Base-by-base conservation (phyloP, 2,797 vertebrate species). In the Sardinella longiceps region DNA sequence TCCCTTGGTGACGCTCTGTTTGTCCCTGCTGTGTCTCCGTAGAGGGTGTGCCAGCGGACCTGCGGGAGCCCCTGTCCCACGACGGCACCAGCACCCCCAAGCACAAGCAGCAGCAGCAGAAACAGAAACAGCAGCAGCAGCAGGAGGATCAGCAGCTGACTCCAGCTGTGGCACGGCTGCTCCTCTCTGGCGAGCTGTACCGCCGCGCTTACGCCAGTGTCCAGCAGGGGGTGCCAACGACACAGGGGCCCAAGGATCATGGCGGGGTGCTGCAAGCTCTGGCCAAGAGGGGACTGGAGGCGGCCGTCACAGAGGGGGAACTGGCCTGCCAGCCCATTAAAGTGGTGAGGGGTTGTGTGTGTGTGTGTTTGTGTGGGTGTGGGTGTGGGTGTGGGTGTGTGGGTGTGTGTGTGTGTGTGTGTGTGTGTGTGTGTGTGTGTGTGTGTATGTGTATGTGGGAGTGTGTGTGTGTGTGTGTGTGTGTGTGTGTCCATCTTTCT, bases 121-220 rank as follows among this genome's bases (percentile, higher is more conserved):
- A n/a, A n/a, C n/a, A n/a, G n/a, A n/a, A n/a, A n/a, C 33, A 20
- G 33, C 70, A 77, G 70, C 33, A 39, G 70, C 37, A 77, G 30
- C 30, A 70, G 14, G 12, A 63, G 58, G 28, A 70, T 1, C 96
- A 97, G 91, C 96, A 97, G 83, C 93, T 98, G 77, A 97, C 96
- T 84, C 96, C 96, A 0, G 92, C 94, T 0, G 91, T 97, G 81
- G 94, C 94, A 12, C 91, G 94, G 89, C 93, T 97, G 87, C 94
- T 98, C 33, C 92, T 97, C 5, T 96, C 97, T 0, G 92, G 96
- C 0, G 96, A 97, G 86, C 94, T 95, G 84, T 98, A 98, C 94
- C 96, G 96, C 91, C 92, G 94, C 37, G 94, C 92, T 33, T 96
- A 95, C 90, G 91, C 93, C 85, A 92, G 94, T 90, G 92, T 94